Evolutionary conservation across 2,888 invertebrate genomes (phyloP), one percentile per base, ranked within the genome.

Genomic region (Thecocarcelia acutangulata): DNA sequence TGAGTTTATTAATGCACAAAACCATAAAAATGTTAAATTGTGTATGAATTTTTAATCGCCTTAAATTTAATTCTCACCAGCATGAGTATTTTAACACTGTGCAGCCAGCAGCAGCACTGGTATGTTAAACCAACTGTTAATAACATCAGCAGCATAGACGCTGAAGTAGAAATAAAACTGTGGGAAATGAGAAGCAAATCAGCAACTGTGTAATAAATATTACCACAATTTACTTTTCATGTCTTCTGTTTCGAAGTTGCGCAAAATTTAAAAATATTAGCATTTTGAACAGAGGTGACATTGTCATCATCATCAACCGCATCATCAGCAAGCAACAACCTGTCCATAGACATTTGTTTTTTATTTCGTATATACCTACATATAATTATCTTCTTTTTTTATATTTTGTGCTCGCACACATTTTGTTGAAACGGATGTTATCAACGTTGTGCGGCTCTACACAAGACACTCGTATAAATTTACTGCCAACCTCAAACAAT

Each of bases 251-350:
- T 44, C 24, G 3, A 12, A 46, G 46, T 64, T 64, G 74, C 64
- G 58, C 74, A 74, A 66, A 28, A 50, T 50, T 42, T 58, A n/a
- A 19, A 50, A 59, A 17, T 40, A n/a, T 50, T 58, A 58, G 28
- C 48, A 13, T 19, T 33, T 44, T 13, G 15, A 33, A 33, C 54
- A 54, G 37, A 66, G 54, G 48, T 24, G 54, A 44, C 19, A 24
- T 73, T 63, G 42, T 44, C 54, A 44, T 21, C 37, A 64, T 37
- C 54, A 44, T 21, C 46, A 64, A 21, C 17, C 9, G 13, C 44
- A 44, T 46, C 63, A 42, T 52, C 40, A 50, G 19, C 11, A 17
- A 50, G 19, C 11, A 17, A n/a, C 61, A 46, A 33, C 21, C 13
- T 37, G 15, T 33, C 37, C 46, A 33, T 48, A 37, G 46, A 13